Base-by-base conservation (phyloP, 2,797 vertebrate genomes). In the Scyliorhinus canicula region DNA sequence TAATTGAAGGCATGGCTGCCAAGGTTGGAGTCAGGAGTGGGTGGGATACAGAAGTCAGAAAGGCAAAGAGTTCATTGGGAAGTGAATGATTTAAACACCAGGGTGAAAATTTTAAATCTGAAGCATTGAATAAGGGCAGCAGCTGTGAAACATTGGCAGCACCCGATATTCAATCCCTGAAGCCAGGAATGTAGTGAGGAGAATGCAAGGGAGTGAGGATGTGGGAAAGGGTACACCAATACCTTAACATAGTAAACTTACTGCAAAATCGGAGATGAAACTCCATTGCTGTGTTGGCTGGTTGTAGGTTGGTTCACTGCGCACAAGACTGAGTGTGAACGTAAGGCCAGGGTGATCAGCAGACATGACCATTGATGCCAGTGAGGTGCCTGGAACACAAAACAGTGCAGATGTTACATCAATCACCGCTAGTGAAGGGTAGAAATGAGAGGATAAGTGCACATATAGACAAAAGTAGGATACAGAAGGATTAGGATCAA, bases 281-380 rank as follows among this genome's bases (percentile, higher is more conserved):
- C 97, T 98, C 98, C 98, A 98, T 95, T 98, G 98, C 96, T 98
- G 98, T 97, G 98, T 97, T 91, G 98, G 98, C 95, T 98, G 98
- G 96, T 98, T 98, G 97, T 98, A 98, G 0, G 98, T 98, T 0
- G 97, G 97, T 96, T 98, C 97, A 0, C 98, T 98, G 95, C 96
- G 96, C 96, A 98, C 96, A 95, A 98, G 96, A 95, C 96, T 96
- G 19, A 98, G 97, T 0, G 97, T 97, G 96, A 98, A 98, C 0
- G 97, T 98, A 95, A 98, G 96, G 50, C 97, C 97, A 2, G 98
- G 96, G 95, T 98, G 98, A 96, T 98, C 97, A 5, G 97, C 97
- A 95, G 98, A 98, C 95, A 98, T 98, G 96, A 98, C 98, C 97
- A 98, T 97, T 82, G 98, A 98, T 4, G 97, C 96, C 95, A 98